Conservation (phyloP, 2,888 invertebrate genomes). For the Eueremaeus valkanovi region DNA sequence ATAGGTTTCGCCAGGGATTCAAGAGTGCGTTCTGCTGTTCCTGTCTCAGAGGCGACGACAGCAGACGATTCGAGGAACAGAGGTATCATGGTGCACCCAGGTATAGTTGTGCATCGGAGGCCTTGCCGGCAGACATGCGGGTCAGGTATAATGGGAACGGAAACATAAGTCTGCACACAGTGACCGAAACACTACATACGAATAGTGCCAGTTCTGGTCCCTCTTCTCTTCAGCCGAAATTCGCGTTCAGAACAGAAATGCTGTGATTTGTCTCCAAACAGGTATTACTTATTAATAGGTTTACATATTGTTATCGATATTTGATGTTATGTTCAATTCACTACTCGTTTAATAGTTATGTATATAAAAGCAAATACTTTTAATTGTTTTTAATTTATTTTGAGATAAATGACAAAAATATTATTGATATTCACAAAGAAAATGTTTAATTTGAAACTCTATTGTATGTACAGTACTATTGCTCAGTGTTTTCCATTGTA, state of each 20-base stretch:
- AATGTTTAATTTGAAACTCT: not conserved
- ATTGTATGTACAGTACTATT: slow-evolving; percentile 9
- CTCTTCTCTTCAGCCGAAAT: slow-evolving; percentile 42
- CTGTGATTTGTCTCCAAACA: slow-evolving; percentile 21
- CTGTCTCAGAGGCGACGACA: slow-evolving; percentile 42
- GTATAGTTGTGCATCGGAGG: slow-evolving; percentile 47
- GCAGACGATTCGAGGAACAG: slow-evolving; percentile 42
- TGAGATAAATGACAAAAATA: not conserved
- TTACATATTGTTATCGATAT: not conserved
- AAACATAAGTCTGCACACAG: slow-evolving; percentile 45
- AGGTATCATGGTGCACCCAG: slow-evolving; percentile 44
- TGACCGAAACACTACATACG: slow-evolving; percentile 43
- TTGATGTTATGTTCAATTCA: not conserved
- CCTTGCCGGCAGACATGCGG: slow-evolving; percentile 43
- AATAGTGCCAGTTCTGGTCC: slow-evolving; percentile 45
- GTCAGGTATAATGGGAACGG: slow-evolving; percentile 46
- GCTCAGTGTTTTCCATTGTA: slow-evolving; percentile 24
- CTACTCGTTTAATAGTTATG: not conserved
- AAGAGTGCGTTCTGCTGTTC: slow-evolving; percentile 45
- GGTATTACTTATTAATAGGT: not conserved
- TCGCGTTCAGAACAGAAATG: slow-evolving; percentile 54
- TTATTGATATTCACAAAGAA: not conserved
- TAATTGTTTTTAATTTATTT: not conserved
- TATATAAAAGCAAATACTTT: not conserved
- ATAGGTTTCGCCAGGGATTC: slow-evolving; percentile 47